Conservation (phyloP, 2,797 vertebrate species). For the Manis javanica region DNA sequence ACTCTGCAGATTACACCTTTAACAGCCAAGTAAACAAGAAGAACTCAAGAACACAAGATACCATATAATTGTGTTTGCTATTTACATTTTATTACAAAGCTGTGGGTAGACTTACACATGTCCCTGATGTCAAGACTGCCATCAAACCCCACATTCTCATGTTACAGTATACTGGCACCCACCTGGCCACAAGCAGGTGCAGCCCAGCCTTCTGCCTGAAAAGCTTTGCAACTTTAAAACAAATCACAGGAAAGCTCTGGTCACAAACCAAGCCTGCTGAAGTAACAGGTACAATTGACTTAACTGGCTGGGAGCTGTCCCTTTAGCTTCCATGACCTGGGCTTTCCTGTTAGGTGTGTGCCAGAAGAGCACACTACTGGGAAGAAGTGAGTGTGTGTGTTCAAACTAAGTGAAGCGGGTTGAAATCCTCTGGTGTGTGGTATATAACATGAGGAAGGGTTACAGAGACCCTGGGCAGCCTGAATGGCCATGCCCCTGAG, state of each 20-base stretch:
- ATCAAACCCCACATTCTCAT: background rate
- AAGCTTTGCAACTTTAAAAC: background rate
- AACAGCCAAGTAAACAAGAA: background rate
- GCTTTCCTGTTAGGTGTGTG: constrained; percentile 27
- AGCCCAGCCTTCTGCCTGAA: background rate
- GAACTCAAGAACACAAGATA: background rate
- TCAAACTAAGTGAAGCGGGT: background rate
- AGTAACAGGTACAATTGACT: background rate
- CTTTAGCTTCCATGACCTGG: background rate
- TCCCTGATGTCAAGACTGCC: background rate
- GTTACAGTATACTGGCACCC: background rate
- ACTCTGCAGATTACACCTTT: background rate
- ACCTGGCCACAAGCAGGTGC: background rate
- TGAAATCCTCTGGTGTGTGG: background rate
- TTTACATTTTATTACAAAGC: background rate
- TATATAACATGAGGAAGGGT: background rate
- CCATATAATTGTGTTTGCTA: background rate
- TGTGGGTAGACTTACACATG: background rate
- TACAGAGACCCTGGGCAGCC: background rate
- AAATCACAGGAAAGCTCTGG: background rate
- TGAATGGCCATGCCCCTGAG: background rate
- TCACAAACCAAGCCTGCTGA: background rate
- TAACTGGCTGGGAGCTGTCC: background rate
- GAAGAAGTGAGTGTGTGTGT: constrained; percentile 5
- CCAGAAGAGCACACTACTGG: constrained; percentile 6